Percentiles rank a stretch among this genome's conserved stretches.
These are phyloP conservation scores for Colostygia pectinataria DNA, from an alignment of 2,888 invertebrate species.

Conservation along the genomic window DNA sequence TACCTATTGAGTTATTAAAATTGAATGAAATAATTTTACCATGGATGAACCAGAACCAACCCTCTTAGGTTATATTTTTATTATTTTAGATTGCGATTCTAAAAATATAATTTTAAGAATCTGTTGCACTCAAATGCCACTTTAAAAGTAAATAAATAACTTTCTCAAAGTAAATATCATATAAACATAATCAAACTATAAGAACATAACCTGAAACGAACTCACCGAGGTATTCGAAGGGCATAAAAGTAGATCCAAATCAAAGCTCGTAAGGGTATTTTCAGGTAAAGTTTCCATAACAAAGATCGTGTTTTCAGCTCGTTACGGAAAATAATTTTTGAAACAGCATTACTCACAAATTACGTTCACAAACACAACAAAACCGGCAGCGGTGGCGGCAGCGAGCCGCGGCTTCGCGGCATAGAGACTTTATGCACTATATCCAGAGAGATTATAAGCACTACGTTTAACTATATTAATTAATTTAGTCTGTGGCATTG, in stretches of 20 bases:
- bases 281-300: conserved; percentile 14
- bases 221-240: conserved; percentile 10
- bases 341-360: background rate
- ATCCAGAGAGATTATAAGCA: too few relatives aligned
- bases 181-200: background rate
- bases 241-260: conserved; percentile 16
- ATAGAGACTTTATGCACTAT: too few relatives aligned
- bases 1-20: too few relatives aligned
- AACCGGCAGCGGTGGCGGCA: background rate
- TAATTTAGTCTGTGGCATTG: too few relatives aligned
- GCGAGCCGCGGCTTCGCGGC: too few relatives aligned
- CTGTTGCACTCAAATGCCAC: too few relatives aligned
- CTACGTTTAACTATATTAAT: too few relatives aligned
- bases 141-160: background rate
- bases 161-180: background rate
- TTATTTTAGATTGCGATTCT: too few relatives aligned
- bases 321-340: background rate
- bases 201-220: conserved; percentile 15
- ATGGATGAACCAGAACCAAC: too few relatives aligned
- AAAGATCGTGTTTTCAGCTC: background rate
- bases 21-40: too few relatives aligned
- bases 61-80: too few relatives aligned
- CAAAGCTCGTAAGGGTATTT: conserved; percentile 16
- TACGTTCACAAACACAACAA: background rate
- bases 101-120: too few relatives aligned